Evolutionary conservation across 2,797 vertebrate genomes (phyloP), one percentile per base, ranked within the genome.

Genomic region (Poliocrania exsul): DNA sequence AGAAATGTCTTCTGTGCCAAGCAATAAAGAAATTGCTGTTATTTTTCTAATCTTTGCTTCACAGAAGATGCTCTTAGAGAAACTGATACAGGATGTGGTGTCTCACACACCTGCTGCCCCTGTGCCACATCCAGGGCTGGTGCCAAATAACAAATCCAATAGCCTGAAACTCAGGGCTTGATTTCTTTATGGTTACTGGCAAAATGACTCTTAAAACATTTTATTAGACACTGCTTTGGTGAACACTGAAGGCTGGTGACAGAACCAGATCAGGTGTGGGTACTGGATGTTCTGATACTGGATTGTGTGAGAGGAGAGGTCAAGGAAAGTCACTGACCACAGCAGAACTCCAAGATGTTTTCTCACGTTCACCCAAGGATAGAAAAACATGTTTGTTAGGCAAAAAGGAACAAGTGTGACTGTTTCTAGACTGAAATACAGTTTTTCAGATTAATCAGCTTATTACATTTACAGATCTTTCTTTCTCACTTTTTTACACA

Each of bases 171-270:
- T 50, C 38, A 1, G 58, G 50, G 65, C n/a, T 81, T 40, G 35
- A 23, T 47, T 83, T 44, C 33, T 24, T 58, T 11, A 21, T 15
- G 37, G 13, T 56, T 60, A 37, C 28, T 33, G 69, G 54, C 29
- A 42, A 20, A 24, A 13, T 8, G 47, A 17, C 83, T 71, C 44
- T 26, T 54, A 9, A 38, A 51, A 10, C 26, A 3, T 60, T 19
- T 0, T 4, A 2, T 60, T 6, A 21, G 40, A 2, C 20, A 1
- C 40, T 78, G 70, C 53, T 54, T 1, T 1, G 44, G 5, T 75
- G 77, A 44, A 16, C 28, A 5, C 29, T 25, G 42, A 28, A 44
- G 49, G 61, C 40, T 73, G 78, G 9, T 31, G 62, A 2, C 2
- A 19, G 71, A 78, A 8, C 44, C 66, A 0, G 20, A 49, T 15